Conservation (phyloP, 2,113 vertebrate species). For the Laterallus jamaicensis region DNA sequence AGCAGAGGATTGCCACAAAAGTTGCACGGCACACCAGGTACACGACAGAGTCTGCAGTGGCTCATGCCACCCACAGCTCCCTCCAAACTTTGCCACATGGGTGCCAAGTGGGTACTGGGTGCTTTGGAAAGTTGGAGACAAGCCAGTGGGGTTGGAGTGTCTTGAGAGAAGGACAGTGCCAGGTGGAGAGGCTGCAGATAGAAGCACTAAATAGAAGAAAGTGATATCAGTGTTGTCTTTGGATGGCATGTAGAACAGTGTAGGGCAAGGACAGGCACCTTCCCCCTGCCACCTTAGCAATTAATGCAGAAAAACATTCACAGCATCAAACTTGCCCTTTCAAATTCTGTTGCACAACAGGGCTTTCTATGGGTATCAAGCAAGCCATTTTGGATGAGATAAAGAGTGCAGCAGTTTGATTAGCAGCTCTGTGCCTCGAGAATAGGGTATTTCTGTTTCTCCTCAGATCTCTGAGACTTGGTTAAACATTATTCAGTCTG, state of each 20-base stretch:
- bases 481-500: slow-evolving; percentile 16
- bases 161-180: not conserved
- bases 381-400: not conserved
- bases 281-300: not conserved
- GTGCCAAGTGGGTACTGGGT: not conserved
- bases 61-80: not conserved
- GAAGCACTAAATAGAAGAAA: not conserved
- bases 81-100: not conserved
- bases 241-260: not conserved
- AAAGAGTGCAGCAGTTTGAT: not conserved
- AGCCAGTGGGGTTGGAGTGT: accelerated
- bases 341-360: not conserved
- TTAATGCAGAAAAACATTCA: not conserved
- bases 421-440: not conserved
- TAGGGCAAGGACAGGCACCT: not conserved
- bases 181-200: slow-evolving; percentile 6
- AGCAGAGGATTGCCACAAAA: not conserved
- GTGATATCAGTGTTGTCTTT: not conserved
- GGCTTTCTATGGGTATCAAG: not conserved
- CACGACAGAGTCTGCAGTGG: not conserved
- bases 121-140: not conserved
- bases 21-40: not conserved
- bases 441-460: not conserved
- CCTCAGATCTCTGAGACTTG: not conserved
- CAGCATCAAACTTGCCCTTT: not conserved